Conservation (phyloP, 2,113 vertebrate genomes). For the Heterotis niloticus region DNA sequence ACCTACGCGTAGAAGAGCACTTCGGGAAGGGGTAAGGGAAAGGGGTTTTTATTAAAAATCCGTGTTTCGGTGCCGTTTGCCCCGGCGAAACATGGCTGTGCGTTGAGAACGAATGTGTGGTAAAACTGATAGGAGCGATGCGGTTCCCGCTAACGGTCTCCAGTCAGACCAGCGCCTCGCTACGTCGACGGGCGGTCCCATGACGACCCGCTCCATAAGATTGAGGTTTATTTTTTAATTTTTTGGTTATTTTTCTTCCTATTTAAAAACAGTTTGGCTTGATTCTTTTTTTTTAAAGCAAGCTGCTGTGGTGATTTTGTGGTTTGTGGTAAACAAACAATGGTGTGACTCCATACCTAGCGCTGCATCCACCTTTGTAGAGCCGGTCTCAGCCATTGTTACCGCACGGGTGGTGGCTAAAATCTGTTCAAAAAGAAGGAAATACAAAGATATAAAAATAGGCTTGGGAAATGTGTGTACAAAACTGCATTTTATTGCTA, state of each 20-base stretch:
- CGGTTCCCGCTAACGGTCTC: conserved; percentile 17
- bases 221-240: conserved; percentile 2
- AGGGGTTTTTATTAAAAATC: neutral
- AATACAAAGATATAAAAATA: no score
- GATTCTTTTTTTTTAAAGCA: no score
- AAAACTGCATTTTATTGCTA: no score
- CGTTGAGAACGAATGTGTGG: neutral
- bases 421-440: no score
- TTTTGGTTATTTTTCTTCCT: neutral
- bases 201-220: neutral
- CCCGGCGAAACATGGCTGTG: neutral
- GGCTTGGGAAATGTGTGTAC: no score
- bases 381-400: no score
- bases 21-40: conserved; percentile 19
- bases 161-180: neutral
- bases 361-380: no score
- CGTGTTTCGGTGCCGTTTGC: neutral
- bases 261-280: neutral
- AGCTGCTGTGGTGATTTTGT: no score
- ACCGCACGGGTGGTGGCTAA: no score
- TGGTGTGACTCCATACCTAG: no score
- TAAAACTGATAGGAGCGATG: conserved; percentile 1
- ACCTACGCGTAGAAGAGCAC: conserved; percentile 5
- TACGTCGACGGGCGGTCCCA: neutral
- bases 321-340: no score